These are phyloP conservation scores for Spodoptera litura DNA, from an alignment of 1,140 invertebrate species.

Conservation along the genomic window DNA sequence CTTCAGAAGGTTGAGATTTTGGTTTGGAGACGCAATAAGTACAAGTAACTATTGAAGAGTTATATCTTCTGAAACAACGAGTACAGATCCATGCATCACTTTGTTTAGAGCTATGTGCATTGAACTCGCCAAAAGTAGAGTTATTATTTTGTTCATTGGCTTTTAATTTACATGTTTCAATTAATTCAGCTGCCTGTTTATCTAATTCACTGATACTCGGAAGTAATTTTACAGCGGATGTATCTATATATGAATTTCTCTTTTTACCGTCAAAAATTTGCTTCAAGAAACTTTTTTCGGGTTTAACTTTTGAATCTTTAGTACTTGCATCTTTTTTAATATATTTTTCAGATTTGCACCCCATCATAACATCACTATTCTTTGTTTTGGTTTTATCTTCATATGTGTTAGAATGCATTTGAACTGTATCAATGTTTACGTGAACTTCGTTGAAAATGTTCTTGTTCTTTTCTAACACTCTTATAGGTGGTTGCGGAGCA, in stretches of 20 bases:
- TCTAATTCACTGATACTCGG: conserved; percentile 93
- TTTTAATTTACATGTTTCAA: conserved; percentile 82
- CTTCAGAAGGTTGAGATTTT: conserved; percentile 42
- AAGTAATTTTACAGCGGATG: conserved; percentile 86
- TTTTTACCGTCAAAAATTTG: conserved; percentile 81
- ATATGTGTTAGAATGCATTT: conserved; percentile 57
- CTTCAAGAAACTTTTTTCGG: conserved; percentile 78
- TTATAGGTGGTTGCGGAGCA: conserved; percentile 72
- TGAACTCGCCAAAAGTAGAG: background rate
- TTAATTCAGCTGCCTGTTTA: conserved; percentile 91
- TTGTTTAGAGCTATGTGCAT: conserved; percentile 1
- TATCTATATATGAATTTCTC: conserved; percentile 74
- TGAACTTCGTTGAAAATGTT: conserved; percentile 52
- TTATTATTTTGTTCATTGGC: conserved; percentile 51
- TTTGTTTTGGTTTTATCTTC: conserved; percentile 33
- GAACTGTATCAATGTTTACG: conserved; percentile 45
- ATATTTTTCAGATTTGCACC: conserved; percentile 58
- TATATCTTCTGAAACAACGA: conserved; percentile 73
- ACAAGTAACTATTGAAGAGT: conserved; percentile 64
- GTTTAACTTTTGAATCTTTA: conserved; percentile 71
- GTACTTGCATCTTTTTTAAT: conserved; percentile 55
- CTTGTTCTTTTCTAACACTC: conserved; percentile 55
- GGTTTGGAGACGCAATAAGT: conserved; percentile 60
- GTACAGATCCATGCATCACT: conserved; percentile 71
- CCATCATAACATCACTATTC: conserved; percentile 47